Evolutionary conservation across 2,888 invertebrate species (phyloP), one percentile per base, ranked within the genome.

Genomic region (Parnassius orleans): DNA sequence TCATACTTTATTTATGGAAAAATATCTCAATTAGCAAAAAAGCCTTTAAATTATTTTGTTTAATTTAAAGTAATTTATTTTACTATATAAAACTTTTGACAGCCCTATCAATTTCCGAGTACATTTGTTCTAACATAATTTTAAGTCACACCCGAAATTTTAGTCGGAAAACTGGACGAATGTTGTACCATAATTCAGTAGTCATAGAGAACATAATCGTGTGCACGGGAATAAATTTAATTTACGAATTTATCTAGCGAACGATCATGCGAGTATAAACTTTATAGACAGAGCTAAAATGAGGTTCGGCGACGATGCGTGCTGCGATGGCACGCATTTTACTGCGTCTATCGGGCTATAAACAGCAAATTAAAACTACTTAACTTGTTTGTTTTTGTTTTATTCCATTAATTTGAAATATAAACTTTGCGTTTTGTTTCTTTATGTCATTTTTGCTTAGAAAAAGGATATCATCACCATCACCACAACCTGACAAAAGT

Each of bases 231-330:
- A 55, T 72, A 69, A 84, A 84, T 86, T 87, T 89, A 90, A 89
- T 89, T 88, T 89, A 86, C 84, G 83, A 84, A 89, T 87, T 89
- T 89, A 87, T 90, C 87, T 87, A 85, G 79, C 75, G 80, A 84
- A 86, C 84, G 82, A 89, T 89, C 87, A 85, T 84, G 84, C 79
- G 82, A 86, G 83, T 86, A 85, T 87, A 84, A 88, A 88, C 72
- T 89, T 87, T 87, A 86, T 87, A 82, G 84, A 81, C 80, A 69
- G 77, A 76, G 76, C 83, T 83, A 81, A 55, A 86, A 88, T 84
- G 81, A 84, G 75, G 80, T 80, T 77, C 70, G 80, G 74, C 77
- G 77, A 72, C 69, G 72, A 62, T 58, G 51, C 67, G 61, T 56
- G 58, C 44, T 14, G 12, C 19, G 24, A 47, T 59, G 24, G 41